A percentile compares a stretch with the other conserved stretches of the same genome.
These are phyloP conservation scores for Anoplolepis gracilipes DNA, from an alignment of 1,140 invertebrate genomes.

Conservation along the genomic window DNA sequence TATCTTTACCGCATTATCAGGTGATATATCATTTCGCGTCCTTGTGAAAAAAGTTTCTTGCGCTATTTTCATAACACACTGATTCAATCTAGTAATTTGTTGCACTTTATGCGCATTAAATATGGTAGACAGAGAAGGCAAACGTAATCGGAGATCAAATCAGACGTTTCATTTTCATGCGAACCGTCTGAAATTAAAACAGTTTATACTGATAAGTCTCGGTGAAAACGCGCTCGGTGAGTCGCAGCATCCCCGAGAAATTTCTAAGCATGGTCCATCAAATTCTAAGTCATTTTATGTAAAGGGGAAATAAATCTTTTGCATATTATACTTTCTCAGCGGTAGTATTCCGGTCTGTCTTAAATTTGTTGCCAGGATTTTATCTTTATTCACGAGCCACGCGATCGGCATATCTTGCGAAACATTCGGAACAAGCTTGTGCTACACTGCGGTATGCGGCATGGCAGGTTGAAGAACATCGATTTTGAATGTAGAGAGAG, in stretches of 20 bases:
- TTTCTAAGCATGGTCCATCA: neutral
- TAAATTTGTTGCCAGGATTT: slow-evolving; percentile 42
- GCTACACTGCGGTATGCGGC: neutral
- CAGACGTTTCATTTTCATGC: slow-evolving; percentile 17
- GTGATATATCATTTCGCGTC: slow-evolving; percentile 15
- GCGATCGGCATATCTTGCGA: slow-evolving; percentile 34
- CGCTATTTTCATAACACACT: slow-evolving; percentile 6
- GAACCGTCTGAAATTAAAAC: neutral
- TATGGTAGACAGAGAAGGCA: too few relatives aligned
- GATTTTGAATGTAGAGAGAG: neutral
- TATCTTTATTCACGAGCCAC: slow-evolving; percentile 37
- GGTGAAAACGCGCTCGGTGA: slow-evolving; percentile 29
- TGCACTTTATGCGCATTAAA: neutral
- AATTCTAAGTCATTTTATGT: neutral
- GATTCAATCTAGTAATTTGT: neutral
- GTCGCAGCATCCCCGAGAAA: slow-evolving; percentile 1
- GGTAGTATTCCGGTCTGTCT: slow-evolving; percentile 6
- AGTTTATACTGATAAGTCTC: slow-evolving; percentile 9
- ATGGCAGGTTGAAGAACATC: slow-evolving; percentile 33
- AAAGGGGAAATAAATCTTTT: neutral
- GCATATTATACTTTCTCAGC: slow-evolving; percentile 14
- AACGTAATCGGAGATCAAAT: slow-evolving; percentile 5
- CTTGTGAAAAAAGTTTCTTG: slow-evolving; percentile 25
- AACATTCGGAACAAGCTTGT: slow-evolving; percentile 25
- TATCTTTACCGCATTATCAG: slow-evolving; percentile 27